Percentiles rank a stretch among this genome's conserved stretches.
phyloP scores from a whole-genome alignment of 2,113 vertebrate genomes.

The Ahaetulla prasina region DNA sequence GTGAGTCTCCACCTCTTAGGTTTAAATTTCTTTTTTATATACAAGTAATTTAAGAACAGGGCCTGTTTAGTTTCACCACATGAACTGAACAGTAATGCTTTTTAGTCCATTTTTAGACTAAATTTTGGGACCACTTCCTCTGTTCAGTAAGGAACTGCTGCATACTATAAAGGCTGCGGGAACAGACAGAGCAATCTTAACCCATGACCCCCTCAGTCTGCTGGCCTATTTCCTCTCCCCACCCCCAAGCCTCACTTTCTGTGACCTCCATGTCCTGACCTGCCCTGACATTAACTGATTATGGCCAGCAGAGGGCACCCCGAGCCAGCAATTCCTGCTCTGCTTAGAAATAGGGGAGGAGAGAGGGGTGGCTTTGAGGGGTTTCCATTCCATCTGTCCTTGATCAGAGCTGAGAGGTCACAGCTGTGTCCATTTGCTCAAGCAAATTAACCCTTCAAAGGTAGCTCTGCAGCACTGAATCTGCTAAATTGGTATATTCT shows the following conservation, averaged over 20 bases:
- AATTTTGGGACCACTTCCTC: neutral
- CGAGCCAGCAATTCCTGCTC: neutral
- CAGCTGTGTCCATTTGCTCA: conserved; percentile 20
- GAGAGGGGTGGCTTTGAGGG: neutral
- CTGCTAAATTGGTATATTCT: neutral
- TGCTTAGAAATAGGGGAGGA: neutral
- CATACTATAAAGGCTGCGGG: neutral
- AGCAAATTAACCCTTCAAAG: neutral
- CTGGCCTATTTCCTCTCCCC: neutral
- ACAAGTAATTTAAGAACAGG: neutral
- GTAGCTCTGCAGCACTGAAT: neutral
- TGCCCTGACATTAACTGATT: neutral
- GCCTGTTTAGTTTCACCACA: neutral
- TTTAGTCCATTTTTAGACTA: neutral
- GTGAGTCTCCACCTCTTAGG: neutral
- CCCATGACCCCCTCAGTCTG: neutral
- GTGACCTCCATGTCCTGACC: conserved; percentile 23
- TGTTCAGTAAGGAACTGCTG: neutral
- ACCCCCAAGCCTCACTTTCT: neutral
- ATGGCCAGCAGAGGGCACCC: conserved; percentile 61
- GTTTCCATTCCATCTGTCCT: neutral
- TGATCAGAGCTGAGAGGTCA: conserved; percentile 5
- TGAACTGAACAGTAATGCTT: neutral
- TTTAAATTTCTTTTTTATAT: neutral
- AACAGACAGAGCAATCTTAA: neutral